Base-by-base conservation (phyloP, 1,140 invertebrate species). In the Akabosia matsudoensis region DNA sequence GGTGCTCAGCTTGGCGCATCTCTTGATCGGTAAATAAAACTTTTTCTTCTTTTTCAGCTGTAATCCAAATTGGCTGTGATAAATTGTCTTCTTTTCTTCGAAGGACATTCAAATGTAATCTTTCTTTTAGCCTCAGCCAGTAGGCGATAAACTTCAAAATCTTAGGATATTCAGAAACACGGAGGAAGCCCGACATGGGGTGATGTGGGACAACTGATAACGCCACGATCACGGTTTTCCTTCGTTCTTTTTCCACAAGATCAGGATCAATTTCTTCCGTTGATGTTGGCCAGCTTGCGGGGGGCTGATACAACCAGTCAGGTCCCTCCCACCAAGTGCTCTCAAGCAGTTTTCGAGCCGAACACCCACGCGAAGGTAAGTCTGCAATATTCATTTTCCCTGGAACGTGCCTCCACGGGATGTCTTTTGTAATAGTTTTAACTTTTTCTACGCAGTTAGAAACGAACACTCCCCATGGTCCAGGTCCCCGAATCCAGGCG, bases 381-480 rank as follows among this genome's bases (percentile, higher is more conserved):
- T 88, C 86, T 0, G 85, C 85, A 0, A 85, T 84, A 79, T 88
- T 87, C 0, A 83, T 61, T 28, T 74, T 67, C 0, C 84, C 82
- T 10, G 75, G 70, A 0, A 87, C 83, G 77, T 87, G 84, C 24
- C 56, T n/a, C 87, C 86, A 88, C 28, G 84, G 64, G 10, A 70
- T 67, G 0, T 52, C 28, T 16, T 73, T 54, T 14, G 78, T 76
- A 4, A 80, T 30, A 31, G 78, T 71, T 79, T 34, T 13, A 13
- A 82, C 81, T 34, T 81, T 74, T 73, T 79, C 33, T 1, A 79
- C 78, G 22, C 78, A 24, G 67, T 82, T 82, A 2, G 10, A 1
- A 1, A 81, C 79, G 74, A 81, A 81, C 1, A 67, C 61, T 22
- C 14, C 73, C 79, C 79, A 80, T 22, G 31, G 24, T 22, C 76